Base-by-base conservation (phyloP, 2,113 vertebrate species). In the Indri indri region DNA sequence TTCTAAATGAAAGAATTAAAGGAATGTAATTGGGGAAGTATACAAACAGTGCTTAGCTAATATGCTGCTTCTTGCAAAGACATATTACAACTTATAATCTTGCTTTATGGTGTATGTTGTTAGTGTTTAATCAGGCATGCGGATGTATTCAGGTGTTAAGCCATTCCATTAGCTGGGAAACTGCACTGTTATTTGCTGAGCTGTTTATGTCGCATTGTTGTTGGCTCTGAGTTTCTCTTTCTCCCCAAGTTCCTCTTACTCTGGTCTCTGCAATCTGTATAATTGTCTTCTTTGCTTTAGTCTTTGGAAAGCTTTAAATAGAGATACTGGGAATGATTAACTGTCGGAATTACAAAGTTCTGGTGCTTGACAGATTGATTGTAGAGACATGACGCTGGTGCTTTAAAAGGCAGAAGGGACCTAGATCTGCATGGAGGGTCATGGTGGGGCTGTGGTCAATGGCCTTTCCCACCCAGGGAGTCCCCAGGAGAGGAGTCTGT, bases 21-120 rank as follows among this genome's bases (percentile, higher is more conserved):
- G 97, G 97, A 95, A 97, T 95, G 92, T 98, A 98, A 98, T 98
- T 98, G 98, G 97, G 98, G 98, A 98, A 97, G 97, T 96, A 94
- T 79, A 95, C 97, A 98, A 92, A 98, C 94, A 97, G 98, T 98
- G 98, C 40, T 98, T 98, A 97, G 97, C 97, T 98, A 97, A 98
- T 97, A 96, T 93, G 97, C 95, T 97, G 98, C 98, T 98, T 96
- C 97, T 98, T 95, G 97, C 90, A 97, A 98, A 98, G 97, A 98
- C 97, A 98, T 97, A 97, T 98, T 97, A 96, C 98, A 98, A 98
- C 97, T 98, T 98, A 97, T 98, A 97, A 98, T 98, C 98, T 98
- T 98, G 98, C 98, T 98, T 97, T 96, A 61, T 74, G 97, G 98
- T 42, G 96, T 96, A 98, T 96, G 98, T 98, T 98, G 98, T 98